These are phyloP conservation scores for Drosophila virilis DNA, from an alignment of 1,140 invertebrate species.

Conservation along the genomic window DNA sequence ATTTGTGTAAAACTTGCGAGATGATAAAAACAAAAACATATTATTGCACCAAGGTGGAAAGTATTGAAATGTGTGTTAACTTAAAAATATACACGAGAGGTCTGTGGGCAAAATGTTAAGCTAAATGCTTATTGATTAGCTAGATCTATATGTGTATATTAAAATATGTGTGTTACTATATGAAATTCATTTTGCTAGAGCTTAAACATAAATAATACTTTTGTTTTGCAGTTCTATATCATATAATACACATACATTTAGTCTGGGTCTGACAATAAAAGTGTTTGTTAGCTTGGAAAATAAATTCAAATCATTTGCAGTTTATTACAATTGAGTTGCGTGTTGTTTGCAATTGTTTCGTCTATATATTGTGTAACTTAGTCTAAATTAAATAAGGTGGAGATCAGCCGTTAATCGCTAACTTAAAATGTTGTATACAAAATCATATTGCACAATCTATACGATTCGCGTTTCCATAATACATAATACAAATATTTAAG, in stretches of 20 bases:
- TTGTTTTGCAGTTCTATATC: conserved; percentile 34
- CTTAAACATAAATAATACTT: conserved; percentile 80
- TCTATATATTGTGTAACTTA: conserved; percentile 24
- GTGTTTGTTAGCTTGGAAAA: conserved; percentile 48
- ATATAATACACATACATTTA: background rate
- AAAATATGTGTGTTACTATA: conserved; percentile 44
- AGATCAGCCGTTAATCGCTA: conserved; percentile 70
- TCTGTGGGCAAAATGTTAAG: background rate
- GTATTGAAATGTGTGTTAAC: conserved; percentile 25
- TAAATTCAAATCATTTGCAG: conserved; percentile 51
- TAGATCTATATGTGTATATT: conserved; percentile 5
- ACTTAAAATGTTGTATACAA: conserved; percentile 61
- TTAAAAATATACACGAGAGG: conserved; percentile 6
- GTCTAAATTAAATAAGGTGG: conserved; percentile 75
- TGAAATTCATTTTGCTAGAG: conserved; percentile 69
- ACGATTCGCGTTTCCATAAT: conserved; percentile 61
- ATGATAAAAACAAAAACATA: conserved; percentile 30
- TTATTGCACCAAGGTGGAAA: conserved; percentile 61
- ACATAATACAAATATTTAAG: conserved; percentile 18
- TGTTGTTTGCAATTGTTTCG: conserved; percentile 29
- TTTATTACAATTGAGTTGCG: conserved; percentile 60
- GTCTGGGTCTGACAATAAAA: conserved; percentile 52
- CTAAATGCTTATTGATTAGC: background rate
- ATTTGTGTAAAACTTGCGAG: conserved; percentile 34
- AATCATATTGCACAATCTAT: conserved; percentile 74